Conservation (phyloP, 2,888 invertebrate species). For the Acleris literana region DNA sequence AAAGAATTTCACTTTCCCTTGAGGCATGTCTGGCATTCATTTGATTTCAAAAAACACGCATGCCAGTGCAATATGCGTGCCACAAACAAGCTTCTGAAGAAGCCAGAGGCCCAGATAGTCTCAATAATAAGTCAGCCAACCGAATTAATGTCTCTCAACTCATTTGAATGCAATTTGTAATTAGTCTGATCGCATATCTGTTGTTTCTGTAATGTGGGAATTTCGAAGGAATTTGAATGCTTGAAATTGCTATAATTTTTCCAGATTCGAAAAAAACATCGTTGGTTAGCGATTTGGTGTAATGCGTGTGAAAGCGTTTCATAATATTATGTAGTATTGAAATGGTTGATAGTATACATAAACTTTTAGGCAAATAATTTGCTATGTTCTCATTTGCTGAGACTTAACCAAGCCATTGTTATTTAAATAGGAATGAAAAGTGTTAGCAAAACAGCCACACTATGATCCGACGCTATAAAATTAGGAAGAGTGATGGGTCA, state of each 20-base stretch:
- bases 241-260: conserved; percentile 29
- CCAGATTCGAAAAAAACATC: conserved; percentile 13
- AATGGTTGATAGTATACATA: not conserved
- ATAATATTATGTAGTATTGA: not conserved
- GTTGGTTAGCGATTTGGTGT: conserved; percentile 2
- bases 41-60: conserved; percentile 39
- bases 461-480: no score
- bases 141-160: not conserved
- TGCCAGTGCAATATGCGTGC: conserved; percentile 64
- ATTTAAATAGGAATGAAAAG: no score
- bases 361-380: not conserved
- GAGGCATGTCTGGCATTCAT: conserved; percentile 62
- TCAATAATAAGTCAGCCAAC: conserved; percentile 1
- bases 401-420: no score
- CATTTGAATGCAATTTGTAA: conserved; percentile 24
- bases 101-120: conserved; percentile 57
- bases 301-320: conserved; percentile 19
- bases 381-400: no score
- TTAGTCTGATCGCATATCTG: conserved; percentile 33
- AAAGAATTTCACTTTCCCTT: conserved; percentile 57
- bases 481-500: no score
- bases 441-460: no score
- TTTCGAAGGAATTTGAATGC: conserved; percentile 24
- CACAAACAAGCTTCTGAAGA: conserved; percentile 60
- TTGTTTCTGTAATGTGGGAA: conserved; percentile 50